Percentiles rank a stretch among this genome's conserved stretches.
Evolutionary conservation across 2,113 vertebrate species (phyloP).

Genomic region (Steatornis caripensis): DNA sequence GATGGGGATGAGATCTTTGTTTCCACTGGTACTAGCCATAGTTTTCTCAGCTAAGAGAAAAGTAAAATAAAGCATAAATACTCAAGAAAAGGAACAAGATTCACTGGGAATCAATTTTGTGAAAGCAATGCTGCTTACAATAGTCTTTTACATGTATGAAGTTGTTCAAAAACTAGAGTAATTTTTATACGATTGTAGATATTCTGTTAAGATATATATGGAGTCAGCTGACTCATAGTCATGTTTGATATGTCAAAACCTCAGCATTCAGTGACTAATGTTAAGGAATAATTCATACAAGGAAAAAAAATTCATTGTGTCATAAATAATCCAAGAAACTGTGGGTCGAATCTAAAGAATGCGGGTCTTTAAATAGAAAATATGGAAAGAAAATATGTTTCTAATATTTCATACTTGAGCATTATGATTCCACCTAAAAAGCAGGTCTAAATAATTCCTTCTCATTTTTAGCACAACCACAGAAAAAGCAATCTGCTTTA

Average conservation of each 20-base stretch:
- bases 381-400: not conserved
- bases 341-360: not conserved
- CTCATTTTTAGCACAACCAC: not conserved
- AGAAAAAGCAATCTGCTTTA: not conserved
- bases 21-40: not conserved
- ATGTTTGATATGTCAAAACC: not conserved
- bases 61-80: not conserved
- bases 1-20: not conserved
- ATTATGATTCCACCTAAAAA: not conserved
- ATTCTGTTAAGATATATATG: not conserved
- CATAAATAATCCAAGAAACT: not conserved
- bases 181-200: not conserved
- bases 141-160: not conserved
- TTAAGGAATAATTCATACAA: not conserved
- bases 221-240: not conserved
- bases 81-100: not conserved
- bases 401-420: not conserved
- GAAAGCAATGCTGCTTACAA: not conserved
- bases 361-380: not conserved
- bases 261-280: not conserved
- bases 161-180: not conserved
- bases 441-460: not conserved
- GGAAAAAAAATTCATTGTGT: not conserved
- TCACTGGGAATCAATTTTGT: not conserved
- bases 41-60: not conserved